Percentiles rank a stretch among this genome's conserved stretches.
These are phyloP conservation scores for Caprella mutica DNA, from an alignment of 2,888 invertebrate species.

Conservation along the genomic window DNA sequence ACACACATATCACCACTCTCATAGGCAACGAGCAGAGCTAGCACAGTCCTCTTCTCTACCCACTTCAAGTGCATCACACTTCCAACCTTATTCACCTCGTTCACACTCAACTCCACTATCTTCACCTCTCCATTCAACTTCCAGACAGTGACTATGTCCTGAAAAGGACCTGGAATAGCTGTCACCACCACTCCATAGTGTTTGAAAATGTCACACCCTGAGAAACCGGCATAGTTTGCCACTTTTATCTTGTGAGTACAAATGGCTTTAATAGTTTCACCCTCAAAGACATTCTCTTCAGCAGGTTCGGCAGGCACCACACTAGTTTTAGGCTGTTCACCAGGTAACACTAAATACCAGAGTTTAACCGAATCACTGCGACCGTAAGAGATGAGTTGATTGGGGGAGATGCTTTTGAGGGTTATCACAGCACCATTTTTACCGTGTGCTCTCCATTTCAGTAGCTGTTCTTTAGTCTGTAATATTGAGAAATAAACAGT, in stretches of 20 bases:
- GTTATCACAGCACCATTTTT: conserved; percentile 1
- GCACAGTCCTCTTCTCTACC: conserved; percentile 8
- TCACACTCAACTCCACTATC: conserved; percentile 15
- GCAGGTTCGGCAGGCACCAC: neutral
- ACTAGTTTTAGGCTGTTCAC: neutral
- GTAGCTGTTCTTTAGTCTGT: neutral
- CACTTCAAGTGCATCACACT: conserved; percentile 29
- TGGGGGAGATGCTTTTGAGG: conserved; percentile 9
- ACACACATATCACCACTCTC: conserved; percentile 27
- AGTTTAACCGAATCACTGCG: conserved; percentile 15
- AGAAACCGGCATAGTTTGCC: conserved; percentile 25
- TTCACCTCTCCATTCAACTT: conserved; percentile 15
- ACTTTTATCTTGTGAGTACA: conserved; percentile 12
- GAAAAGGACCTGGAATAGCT: conserved; percentile 23
- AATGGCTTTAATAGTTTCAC: neutral
- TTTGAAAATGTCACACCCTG: conserved; percentile 15
- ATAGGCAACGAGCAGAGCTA: conserved; percentile 17
- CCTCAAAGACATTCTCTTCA: neutral
- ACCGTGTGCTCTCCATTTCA: conserved; percentile 14
- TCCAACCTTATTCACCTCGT: conserved; percentile 13
- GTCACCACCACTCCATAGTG: conserved; percentile 11
- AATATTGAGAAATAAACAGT: neutral
- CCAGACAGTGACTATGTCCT: conserved; percentile 29
- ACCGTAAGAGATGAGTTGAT: conserved; percentile 19
- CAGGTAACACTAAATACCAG: conserved; percentile 14